Percentiles rank a stretch among this genome's conserved stretches.
phyloP scores from a whole-genome alignment of 2,113 vertebrate genomes.

The Egretta garzetta region DNA sequence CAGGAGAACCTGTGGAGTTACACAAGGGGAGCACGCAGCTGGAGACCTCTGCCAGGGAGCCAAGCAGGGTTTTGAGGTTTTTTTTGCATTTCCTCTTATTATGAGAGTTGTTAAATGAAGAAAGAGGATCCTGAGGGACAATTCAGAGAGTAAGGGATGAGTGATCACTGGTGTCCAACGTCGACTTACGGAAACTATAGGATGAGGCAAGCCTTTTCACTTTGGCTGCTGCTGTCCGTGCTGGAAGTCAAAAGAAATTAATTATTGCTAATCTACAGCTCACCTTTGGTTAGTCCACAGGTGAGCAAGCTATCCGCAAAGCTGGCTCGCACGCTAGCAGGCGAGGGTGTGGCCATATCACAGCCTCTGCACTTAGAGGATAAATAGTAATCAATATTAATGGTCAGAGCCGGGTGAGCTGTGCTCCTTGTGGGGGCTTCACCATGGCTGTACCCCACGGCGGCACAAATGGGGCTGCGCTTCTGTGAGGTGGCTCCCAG shows the following conservation, averaged over 20 bases:
- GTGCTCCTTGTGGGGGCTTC: background rate
- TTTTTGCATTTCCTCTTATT: background rate
- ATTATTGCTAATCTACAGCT: background rate
- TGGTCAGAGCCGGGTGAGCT: rapidly evolving
- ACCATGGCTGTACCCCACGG: background rate
- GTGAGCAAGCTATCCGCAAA: background rate
- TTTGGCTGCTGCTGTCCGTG: rapidly evolving
- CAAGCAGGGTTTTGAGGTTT: background rate
- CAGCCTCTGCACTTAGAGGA: background rate
- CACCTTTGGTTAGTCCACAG: background rate
- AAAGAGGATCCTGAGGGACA: background rate
- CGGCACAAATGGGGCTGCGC: rapidly evolving
- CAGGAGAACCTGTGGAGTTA: background rate
- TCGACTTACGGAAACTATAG: background rate
- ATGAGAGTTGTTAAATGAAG: background rate
- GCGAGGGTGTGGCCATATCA: rapidly evolving
- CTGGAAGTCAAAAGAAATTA: background rate
- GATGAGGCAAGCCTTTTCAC: background rate
- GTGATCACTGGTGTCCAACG: background rate
- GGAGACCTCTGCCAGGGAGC: background rate
- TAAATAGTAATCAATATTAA: rapidly evolving
- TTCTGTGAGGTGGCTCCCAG: background rate
- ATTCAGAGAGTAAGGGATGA: background rate
- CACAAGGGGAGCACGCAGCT: background rate
- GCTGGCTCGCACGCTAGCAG: background rate